phyloP scores from a whole-genome alignment of 2,888 invertebrate genomes.

The Abrostola triplasia region DNA sequence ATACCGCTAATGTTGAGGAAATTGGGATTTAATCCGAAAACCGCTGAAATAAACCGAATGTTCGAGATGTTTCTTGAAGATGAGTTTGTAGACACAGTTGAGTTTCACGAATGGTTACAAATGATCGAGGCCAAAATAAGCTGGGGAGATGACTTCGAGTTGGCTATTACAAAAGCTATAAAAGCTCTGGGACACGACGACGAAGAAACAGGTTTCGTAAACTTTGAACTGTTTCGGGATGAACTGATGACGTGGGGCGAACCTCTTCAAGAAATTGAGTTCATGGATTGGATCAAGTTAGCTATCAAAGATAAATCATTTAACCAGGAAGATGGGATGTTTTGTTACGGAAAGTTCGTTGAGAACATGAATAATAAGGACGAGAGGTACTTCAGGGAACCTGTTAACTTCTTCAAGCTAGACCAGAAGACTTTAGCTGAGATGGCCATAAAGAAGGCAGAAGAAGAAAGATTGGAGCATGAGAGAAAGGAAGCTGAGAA shows the following conservation, averaged over 20 bases:
- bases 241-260: conserved; percentile 82
- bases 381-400: conserved; percentile 73
- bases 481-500: conserved; percentile 76
- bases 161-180: conserved; percentile 74
- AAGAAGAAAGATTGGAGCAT: conserved; percentile 74
- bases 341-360: conserved; percentile 77
- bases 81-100: conserved; percentile 79
- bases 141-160: conserved; percentile 81
- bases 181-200: conserved; percentile 79
- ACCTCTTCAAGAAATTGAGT: conserved; percentile 76
- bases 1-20: conserved; percentile 80
- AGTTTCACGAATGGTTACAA: conserved; percentile 77
- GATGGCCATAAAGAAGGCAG: conserved; percentile 79
- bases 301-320: conserved; percentile 77
- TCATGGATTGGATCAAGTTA: conserved; percentile 74
- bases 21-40: conserved; percentile 82
- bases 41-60: conserved; percentile 71
- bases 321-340: conserved; percentile 68
- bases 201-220: conserved; percentile 70
- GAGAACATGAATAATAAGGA: conserved; percentile 83
- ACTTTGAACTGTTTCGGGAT: conserved; percentile 72
- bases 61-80: conserved; percentile 77
- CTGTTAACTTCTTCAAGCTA: conserved; percentile 82
- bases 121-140: conserved; percentile 84
- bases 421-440: conserved; percentile 82